phyloP scores from a whole-genome alignment of 2,113 vertebrate genomes.

The Myrmecophaga tridactyla region DNA sequence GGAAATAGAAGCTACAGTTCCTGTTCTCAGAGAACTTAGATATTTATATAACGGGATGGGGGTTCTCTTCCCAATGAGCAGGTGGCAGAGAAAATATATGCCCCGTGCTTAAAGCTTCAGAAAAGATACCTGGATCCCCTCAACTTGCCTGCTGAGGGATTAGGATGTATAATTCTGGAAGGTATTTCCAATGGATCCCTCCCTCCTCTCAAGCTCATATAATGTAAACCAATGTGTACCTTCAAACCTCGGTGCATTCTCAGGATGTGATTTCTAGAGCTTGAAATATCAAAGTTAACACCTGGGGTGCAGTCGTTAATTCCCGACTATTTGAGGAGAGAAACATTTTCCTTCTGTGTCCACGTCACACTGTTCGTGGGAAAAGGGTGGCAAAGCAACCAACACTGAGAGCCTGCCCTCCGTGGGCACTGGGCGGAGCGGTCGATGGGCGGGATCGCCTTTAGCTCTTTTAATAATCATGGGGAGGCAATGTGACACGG shows the following conservation, averaged over 20 bases:
- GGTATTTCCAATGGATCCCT: background rate
- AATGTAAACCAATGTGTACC: background rate
- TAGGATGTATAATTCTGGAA: background rate
- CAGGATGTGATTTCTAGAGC: background rate
- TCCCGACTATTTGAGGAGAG: background rate
- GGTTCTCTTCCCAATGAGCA: background rate
- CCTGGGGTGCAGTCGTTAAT: background rate
- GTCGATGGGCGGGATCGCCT: accelerated
- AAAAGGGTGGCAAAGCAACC: too few species aligned
- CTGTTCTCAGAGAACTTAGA: background rate
- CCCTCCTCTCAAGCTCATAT: background rate
- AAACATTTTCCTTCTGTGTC: too few species aligned
- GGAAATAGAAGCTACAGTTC: background rate
- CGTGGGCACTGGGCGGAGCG: accelerated
- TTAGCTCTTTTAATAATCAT: accelerated
- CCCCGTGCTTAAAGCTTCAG: too few species aligned
- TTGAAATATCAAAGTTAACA: background rate
- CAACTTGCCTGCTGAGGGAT: accelerated
- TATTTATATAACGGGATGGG: background rate
- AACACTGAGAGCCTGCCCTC: background rate
- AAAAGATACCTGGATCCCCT: background rate
- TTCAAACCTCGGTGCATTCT: background rate
- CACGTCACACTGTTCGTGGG: accelerated
- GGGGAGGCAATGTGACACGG: background rate
- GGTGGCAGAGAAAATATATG: background rate